Conservation (phyloP, 2,888 invertebrate species). For the Liposcelis brunnea region DNA sequence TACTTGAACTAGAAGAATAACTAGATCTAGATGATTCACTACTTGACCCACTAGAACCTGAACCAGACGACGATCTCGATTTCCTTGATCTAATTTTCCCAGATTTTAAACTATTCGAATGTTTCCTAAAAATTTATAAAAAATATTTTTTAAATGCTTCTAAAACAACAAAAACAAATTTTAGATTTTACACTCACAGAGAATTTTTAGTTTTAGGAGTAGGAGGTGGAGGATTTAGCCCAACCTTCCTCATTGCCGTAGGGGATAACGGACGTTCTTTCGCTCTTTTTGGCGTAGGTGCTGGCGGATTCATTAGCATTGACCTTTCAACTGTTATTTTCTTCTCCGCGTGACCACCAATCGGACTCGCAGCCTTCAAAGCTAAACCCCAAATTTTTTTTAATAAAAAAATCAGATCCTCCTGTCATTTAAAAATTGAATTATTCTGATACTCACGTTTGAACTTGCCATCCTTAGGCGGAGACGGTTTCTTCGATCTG, state of each 20-base stretch:
- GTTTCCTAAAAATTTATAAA: too few relatives aligned
- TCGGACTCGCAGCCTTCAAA: background rate
- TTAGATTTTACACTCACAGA: background rate
- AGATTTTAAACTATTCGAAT: background rate
- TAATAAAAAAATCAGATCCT: too few relatives aligned
- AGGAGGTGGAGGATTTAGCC: slow-evolving; percentile 2
- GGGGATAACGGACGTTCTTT: background rate
- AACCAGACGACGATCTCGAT: slow-evolving; percentile 22
- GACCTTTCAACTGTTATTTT: slow-evolving; percentile 43
- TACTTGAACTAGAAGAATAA: slow-evolving; percentile 33
- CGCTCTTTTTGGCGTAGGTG: slow-evolving; percentile 32
- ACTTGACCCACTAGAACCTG: slow-evolving; percentile 31
- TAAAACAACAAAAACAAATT: background rate
- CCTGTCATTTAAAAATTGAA: too few relatives aligned
- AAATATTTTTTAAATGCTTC: too few relatives aligned
- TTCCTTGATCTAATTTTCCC: slow-evolving; percentile 10
- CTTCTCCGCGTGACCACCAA: slow-evolving; percentile 14
- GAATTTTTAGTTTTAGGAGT: background rate
- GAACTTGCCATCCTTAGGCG: slow-evolving; percentile 1
- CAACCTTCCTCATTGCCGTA: background rate
- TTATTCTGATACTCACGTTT: slow-evolving; percentile 7
- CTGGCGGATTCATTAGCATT: slow-evolving; percentile 57
- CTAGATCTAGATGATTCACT: slow-evolving; percentile 36
- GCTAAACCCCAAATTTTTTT: slow-evolving; percentile 4
- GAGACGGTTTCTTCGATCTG: slow-evolving; percentile 10